Percentiles rank a stretch among this genome's conserved stretches.
Evolutionary conservation across 2,888 invertebrate species (phyloP).

Genomic region (Lasiommata megera): DNA sequence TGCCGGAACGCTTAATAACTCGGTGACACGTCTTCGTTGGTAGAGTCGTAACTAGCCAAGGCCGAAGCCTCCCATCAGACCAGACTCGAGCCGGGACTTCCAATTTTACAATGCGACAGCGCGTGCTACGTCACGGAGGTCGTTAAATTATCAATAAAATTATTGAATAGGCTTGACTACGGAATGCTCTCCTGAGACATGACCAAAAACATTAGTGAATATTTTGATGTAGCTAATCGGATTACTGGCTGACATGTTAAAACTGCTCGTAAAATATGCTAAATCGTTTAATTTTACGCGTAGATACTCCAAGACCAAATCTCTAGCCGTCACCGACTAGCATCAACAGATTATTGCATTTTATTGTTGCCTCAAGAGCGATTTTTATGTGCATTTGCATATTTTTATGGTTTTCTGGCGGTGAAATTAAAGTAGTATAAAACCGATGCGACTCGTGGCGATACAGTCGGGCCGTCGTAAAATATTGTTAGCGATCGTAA

Average conservation of each 20-base stretch:
- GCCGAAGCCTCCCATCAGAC: too few species aligned
- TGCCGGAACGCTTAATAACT: too few species aligned
- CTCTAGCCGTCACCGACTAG: slow-evolving; percentile 31
- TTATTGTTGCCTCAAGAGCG: slow-evolving; percentile 57
- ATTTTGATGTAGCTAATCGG: neutral
- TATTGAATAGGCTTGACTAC: too few species aligned
- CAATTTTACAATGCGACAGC: too few species aligned
- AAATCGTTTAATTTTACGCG: slow-evolving; percentile 8
- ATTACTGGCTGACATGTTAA: neutral
- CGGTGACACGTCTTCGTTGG: too few species aligned
- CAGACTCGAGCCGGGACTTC: too few species aligned
- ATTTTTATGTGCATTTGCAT: slow-evolving; percentile 76
- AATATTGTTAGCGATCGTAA: slow-evolving; percentile 74
- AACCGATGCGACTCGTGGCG: slow-evolving; percentile 68
- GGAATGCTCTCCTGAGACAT: too few species aligned
- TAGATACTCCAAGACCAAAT: neutral
- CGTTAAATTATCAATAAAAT: too few species aligned
- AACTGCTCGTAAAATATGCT: slow-evolving; percentile 4
- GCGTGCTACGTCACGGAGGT: too few species aligned
- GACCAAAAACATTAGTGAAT: too few species aligned
- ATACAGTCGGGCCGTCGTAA: slow-evolving; percentile 70
- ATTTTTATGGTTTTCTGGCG: slow-evolving; percentile 76
- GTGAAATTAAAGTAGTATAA: slow-evolving; percentile 80
- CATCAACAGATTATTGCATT: slow-evolving; percentile 54
- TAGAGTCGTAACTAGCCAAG: too few species aligned